phyloP scores from a whole-genome alignment of 1,140 invertebrate species.

The Aradophagus sp. region DNA sequence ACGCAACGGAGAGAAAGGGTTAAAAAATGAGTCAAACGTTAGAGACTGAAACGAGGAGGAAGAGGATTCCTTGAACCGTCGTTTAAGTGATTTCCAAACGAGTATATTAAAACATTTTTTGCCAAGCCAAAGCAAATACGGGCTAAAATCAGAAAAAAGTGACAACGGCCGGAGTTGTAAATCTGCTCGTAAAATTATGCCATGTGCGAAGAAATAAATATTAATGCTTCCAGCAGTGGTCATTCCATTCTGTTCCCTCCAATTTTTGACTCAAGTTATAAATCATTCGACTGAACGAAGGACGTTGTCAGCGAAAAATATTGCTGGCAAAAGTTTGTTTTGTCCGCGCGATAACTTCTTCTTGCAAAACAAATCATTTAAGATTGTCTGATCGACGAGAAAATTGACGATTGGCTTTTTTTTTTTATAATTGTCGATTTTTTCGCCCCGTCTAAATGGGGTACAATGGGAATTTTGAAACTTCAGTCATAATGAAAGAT shows the following conservation, averaged over 20 bases:
- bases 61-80: too few species aligned
- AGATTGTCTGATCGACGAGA: conserved; percentile 15
- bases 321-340: conserved; percentile 62
- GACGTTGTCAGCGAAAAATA: conserved; percentile 65
- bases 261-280: conserved; percentile 61
- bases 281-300: conserved; percentile 61
- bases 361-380: conserved; percentile 31
- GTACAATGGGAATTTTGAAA: too few species aligned
- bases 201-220: conserved; percentile 65
- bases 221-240: conserved; percentile 63
- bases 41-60: too few species aligned
- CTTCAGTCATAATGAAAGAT: too few species aligned
- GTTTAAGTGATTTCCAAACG: conserved; percentile 54
- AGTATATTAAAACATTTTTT: conserved; percentile 57
- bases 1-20: conserved; percentile 14
- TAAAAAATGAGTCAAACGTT: too few species aligned
- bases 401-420: too few species aligned
- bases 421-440: too few species aligned
- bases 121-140: conserved; percentile 55
- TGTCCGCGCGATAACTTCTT: conserved; percentile 44
- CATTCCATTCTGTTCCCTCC: conserved; percentile 58
- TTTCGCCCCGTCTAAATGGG: too few species aligned
- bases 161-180: conserved; percentile 62
- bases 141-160: conserved; percentile 60
- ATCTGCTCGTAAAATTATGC: conserved; percentile 62